Conservation (phyloP, 2,888 invertebrate species). For the Drosophila mercatorum region DNA sequence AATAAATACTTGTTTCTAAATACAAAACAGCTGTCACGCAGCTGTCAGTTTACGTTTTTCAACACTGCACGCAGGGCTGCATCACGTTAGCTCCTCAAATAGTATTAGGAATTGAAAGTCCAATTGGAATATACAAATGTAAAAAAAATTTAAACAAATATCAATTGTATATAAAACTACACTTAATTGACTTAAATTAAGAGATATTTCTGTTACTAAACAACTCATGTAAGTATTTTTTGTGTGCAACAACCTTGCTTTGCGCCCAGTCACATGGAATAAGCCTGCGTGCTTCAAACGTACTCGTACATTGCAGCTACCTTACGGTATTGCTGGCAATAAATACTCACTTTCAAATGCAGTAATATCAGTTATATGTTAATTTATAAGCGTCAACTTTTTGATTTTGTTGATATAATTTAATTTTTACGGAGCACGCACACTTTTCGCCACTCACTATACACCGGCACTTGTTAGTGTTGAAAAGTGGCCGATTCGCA, state of each 20-base stretch:
- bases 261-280: slow-evolving; percentile 37
- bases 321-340: neutral
- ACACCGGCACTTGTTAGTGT: slow-evolving; percentile 55
- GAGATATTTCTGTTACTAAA: neutral
- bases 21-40: slow-evolving; percentile 62
- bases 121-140: slow-evolving; percentile 2
- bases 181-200: neutral
- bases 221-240: neutral
- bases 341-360: neutral
- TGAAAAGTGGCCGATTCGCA: neutral
- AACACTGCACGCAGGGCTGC: slow-evolving; percentile 42
- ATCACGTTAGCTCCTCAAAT: neutral
- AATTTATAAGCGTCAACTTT: slow-evolving; percentile 25
- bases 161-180: too few relatives aligned
- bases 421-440: slow-evolving; percentile 40
- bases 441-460: slow-evolving; percentile 31
- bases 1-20: slow-evolving; percentile 40
- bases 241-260: neutral
- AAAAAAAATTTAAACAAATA: neutral
- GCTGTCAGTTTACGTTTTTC: slow-evolving; percentile 25
- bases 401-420: slow-evolving; percentile 16
- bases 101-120: slow-evolving; percentile 10
- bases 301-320: neutral
- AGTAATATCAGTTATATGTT: neutral
- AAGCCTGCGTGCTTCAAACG: slow-evolving; percentile 5